Evolutionary conservation across 2,888 invertebrate genomes (phyloP), one percentile per base, ranked within the genome.

Genomic region (Lycia hirtaria): DNA sequence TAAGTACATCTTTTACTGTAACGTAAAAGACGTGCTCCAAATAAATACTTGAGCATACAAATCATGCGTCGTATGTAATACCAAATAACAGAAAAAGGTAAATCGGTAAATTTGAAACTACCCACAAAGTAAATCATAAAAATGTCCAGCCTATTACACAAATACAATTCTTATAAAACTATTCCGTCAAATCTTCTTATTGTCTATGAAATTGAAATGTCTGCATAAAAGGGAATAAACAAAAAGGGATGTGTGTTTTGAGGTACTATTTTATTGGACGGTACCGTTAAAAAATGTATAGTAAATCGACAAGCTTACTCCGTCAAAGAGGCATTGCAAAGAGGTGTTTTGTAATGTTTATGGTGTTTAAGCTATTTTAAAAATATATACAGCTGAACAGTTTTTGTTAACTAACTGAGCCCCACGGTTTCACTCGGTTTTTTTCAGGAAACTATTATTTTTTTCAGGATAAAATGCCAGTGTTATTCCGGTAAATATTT

Each of bases 121-220:
- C 44, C 30, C 28, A 40, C 38, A 30, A 15, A 20, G 17, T 15
- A 26, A 43, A 19, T 19, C 30, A 20, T 28, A 20, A 20, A 48
- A 40, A 48, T 47, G 28, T 44, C n/a, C 44, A 30, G 30, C 44
- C 43, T 53, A 56, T 56, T 45, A 63, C 48, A 24, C 12, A 51
- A 53, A 51, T 38, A 60, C 41, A 53, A 60, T 53, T 38, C 49
- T 49, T 33, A 38, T 43, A 43, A 58, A 60, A 58, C 57, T 41
- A 56, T 56, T 53, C 49, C 41, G 38, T 53, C 44, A 53, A 64
- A 64, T 63, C 65, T 51, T 26, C 60, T 65, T 67, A 67, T 56
- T 56, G 56, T 61, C 59, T 45, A 63, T 62, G 47, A 65, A 61
- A 61, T 56, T 54, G 52, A 61, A 63, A 67, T 61, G 57, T 62